These are phyloP conservation scores for Panulirus ornatus DNA, from an alignment of 1,140 invertebrate species.

Conservation along the genomic window DNA sequence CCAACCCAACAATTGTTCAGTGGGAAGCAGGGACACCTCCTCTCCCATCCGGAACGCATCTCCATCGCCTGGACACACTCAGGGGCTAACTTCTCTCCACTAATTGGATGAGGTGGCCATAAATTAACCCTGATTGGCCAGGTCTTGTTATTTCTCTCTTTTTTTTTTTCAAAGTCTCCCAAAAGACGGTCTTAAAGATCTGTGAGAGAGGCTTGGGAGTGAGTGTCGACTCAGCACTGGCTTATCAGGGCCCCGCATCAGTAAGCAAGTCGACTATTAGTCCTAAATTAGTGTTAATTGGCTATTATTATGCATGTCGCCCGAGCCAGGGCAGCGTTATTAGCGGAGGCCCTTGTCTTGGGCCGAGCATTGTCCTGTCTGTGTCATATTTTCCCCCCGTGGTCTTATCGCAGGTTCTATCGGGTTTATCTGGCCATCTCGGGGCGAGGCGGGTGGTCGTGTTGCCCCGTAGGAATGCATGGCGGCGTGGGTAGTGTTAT, in stretches of 20 bases:
- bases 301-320: conserved; percentile 45
- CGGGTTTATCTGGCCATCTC: not conserved
- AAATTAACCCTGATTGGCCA: conserved; percentile 3
- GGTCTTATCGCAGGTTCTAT: not conserved
- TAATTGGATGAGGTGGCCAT: not conserved
- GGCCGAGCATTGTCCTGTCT: conserved; percentile 6
- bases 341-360: conserved; percentile 9
- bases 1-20: conserved; percentile 11
- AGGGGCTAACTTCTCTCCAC: not conserved
- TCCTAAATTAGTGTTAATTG: conserved; percentile 63
- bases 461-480: not conserved
- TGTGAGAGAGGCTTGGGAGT: not conserved
- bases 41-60: not conserved
- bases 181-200: too few relatives aligned
- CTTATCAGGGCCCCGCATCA: conserved; percentile 16
- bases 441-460: not conserved
- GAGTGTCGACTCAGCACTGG: not conserved
- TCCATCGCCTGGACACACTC: not conserved
- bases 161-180: not conserved
- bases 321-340: not conserved
- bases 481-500: too few relatives aligned
- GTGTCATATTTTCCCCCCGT: not conserved
- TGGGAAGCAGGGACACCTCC: too few relatives aligned
- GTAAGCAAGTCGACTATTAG: conserved; percentile 45
- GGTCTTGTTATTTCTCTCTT: not conserved